A percentile compares a stretch with the other conserved stretches of the same genome.
Conservation (phyloP, 2,113 vertebrate species). For the Poecilia latipinna region DNA sequence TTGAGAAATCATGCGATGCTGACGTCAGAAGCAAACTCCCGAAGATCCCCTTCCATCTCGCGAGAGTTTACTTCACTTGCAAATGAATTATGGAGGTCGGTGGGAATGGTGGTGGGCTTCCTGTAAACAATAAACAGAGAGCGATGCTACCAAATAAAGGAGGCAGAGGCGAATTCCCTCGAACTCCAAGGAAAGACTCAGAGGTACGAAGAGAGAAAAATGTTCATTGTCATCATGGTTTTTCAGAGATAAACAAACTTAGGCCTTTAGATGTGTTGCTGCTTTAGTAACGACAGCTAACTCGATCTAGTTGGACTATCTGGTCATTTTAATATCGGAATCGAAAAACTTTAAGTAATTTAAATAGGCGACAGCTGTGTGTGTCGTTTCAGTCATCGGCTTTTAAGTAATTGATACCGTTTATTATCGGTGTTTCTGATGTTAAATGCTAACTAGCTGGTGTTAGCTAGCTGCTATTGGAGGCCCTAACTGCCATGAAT, state of each 20-base stretch:
- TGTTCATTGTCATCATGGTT: background rate
- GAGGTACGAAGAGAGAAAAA: slow-evolving; percentile 81
- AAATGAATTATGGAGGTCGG: slow-evolving; percentile 84
- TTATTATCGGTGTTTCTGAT: background rate
- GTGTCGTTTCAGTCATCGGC: background rate
- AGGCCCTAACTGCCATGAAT: background rate
- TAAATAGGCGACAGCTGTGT: background rate
- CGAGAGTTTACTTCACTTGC: slow-evolving; percentile 46
- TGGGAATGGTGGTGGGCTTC: slow-evolving; percentile 73
- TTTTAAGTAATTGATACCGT: background rate
- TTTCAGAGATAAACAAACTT: background rate
- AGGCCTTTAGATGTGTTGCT: slow-evolving; percentile 10
- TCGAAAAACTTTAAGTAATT: rapidly evolving
- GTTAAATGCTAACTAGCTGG: background rate
- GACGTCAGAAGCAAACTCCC: background rate
- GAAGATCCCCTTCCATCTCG: slow-evolving; percentile 47
- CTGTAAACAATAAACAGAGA: slow-evolving; percentile 89
- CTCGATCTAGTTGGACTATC: slow-evolving; percentile 3
- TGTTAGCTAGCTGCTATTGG: background rate
- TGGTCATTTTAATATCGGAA: background rate
- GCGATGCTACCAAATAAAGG: slow-evolving; percentile 79
- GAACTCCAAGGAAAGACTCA: slow-evolving; percentile 92
- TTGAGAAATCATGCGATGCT: background rate
- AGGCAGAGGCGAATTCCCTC: slow-evolving; percentile 86
- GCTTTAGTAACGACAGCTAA: slow-evolving; percentile 34